Base-by-base conservation (phyloP, 2,888 invertebrate species). In the Allacma fusca region DNA sequence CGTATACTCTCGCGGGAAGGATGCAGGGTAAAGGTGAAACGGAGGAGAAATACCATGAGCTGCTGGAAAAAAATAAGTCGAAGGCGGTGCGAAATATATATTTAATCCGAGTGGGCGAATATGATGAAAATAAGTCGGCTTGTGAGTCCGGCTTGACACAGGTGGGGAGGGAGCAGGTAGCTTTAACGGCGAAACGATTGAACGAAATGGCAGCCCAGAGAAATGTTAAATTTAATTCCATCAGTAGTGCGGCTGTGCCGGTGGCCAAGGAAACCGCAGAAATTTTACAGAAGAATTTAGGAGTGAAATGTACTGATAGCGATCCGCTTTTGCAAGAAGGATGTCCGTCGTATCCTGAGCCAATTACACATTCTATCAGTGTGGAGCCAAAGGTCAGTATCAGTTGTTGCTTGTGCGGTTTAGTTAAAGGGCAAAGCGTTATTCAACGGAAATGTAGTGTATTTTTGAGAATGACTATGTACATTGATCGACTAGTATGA, bases 31-130 rank as follows among this genome's bases (percentile, higher is more conserved):
- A 76, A 40, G 34, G 1, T 9, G 76, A 76, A 24, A 43, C 40
- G 21, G 70, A 76, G 26, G 50, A 62, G 26, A 70, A 76, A 64
- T 76, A 76, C 43, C 76, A 93, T 86, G 90, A 91, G 83, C 89
- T 91, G 78, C 84, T 91, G 26, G 92, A 92, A 83, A 90, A 90
- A 75, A 75, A 88, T 0, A 91, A 89, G 83, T 88, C 90, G 0
- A 89, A 86, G 82, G 91, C 92, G 0, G 89, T 90, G 0, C 88
- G 97, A 23, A 94, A 98, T 86, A 87, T 98, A 74, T 90, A 98
- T 83, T 89, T 98, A 23, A 92, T 98, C 78, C 90, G 98, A 64
- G 98, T 99, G 87, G 98, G 98, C 0, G 98, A 98, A 86, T 99
- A 98, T 86, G 90, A 95, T 84, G 88, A 90, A 12, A 95, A 93